Conservation (phyloP, 2,797 vertebrate genomes). For the Spizella passerina region DNA sequence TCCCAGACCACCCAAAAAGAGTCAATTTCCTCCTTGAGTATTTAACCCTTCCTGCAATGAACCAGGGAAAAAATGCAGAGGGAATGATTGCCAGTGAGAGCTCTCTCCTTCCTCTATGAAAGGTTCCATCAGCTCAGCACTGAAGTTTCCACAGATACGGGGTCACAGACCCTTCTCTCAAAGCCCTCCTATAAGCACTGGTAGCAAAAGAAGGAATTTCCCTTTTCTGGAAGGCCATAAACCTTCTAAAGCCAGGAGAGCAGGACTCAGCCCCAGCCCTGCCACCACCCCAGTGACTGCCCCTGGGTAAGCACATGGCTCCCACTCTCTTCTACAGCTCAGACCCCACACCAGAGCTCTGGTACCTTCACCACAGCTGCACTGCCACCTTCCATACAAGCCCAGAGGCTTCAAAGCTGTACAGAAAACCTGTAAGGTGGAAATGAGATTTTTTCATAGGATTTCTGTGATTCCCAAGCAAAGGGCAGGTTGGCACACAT, state of each 20-base stretch:
- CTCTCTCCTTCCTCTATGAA: neutral
- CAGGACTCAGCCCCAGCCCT: neutral
- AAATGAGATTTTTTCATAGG: neutral
- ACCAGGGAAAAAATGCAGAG: neutral
- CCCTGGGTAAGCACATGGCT: neutral
- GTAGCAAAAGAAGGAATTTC: neutral
- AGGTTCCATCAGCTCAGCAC: neutral
- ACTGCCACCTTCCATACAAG: neutral
- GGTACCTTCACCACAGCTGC: neutral
- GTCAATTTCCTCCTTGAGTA: neutral
- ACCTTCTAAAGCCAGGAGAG: neutral
- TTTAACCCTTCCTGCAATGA: constrained; percentile 42
- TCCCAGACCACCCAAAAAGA: constrained; percentile 54
- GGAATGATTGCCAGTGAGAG: neutral
- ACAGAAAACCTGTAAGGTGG: neutral
- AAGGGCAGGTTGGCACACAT: neutral
- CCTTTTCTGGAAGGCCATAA: neutral
- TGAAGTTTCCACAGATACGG: neutral
- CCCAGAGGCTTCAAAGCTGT: neutral
- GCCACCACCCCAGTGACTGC: neutral
- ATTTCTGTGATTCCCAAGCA: neutral
- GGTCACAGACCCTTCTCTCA: neutral
- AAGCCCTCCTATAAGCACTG: neutral
- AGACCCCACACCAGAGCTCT: neutral
- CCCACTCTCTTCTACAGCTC: neutral